Evolutionary conservation across 1,140 invertebrate species (phyloP).

Genomic region (Calycopis cecrops): DNA sequence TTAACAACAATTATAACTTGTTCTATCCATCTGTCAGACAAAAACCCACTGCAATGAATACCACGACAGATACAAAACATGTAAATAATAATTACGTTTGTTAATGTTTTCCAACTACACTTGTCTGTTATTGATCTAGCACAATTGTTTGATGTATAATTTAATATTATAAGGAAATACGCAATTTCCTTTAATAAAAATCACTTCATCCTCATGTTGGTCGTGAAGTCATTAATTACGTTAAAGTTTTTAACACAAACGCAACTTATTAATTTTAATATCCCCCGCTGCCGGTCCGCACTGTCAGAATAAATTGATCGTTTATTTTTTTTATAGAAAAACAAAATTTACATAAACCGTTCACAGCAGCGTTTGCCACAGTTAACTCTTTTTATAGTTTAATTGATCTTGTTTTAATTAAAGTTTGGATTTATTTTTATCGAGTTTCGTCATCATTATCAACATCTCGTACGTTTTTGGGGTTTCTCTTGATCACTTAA

Average conservation of each 20-base stretch:
- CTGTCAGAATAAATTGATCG: not conserved
- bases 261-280: conserved; percentile 5
- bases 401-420: not conserved
- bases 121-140: conserved; percentile 1
- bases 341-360: conserved; percentile 9
- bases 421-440: too few relatives aligned
- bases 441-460: not conserved
- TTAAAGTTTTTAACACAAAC: conserved; percentile 6
- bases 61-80: too few relatives aligned
- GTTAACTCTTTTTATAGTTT: not conserved
- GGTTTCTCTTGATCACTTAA: too few relatives aligned
- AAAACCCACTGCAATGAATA: too few relatives aligned
- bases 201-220: not conserved
- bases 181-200: conserved; percentile 12
- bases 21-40: too few relatives aligned
- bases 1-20: too few relatives aligned
- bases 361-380: not conserved
- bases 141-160: not conserved
- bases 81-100: too few relatives aligned
- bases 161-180: conserved; percentile 7
- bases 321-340: conserved; percentile 1
- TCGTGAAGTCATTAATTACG: not conserved
- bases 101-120: too few relatives aligned
- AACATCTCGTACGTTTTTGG: too few relatives aligned
- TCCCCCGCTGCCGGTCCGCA: not conserved